Evolutionary conservation across 2,113 vertebrate species (phyloP).

Genomic region (Leuciscus idus): DNA sequence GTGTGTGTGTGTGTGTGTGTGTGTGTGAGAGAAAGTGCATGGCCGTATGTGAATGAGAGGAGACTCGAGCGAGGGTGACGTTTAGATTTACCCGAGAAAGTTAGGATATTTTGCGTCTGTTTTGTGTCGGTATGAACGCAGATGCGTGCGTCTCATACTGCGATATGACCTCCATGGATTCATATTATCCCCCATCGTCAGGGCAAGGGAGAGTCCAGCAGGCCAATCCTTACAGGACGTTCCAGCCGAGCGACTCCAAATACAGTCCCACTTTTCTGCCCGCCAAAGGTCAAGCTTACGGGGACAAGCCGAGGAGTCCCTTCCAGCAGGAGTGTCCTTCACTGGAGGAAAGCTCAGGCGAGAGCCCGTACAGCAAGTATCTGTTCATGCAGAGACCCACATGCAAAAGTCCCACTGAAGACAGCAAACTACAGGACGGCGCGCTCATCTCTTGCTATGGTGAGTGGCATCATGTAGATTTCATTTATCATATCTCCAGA

Average conservation of each 20-base stretch:
- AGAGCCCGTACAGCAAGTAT: constrained; percentile 90
- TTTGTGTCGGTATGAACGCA: constrained; percentile 93
- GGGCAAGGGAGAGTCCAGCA: constrained; percentile 86
- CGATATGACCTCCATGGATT: constrained; percentile 97
- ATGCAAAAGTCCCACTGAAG: constrained; percentile 90
- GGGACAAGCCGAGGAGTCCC: constrained; percentile 84
- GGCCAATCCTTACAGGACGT: constrained; percentile 91
- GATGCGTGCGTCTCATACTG: constrained; percentile 93
- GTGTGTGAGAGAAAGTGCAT: constrained; percentile 45
- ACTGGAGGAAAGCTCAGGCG: constrained; percentile 79
- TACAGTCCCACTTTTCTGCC: constrained; percentile 90
- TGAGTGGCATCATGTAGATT: constrained; percentile 72
- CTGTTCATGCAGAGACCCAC: constrained; percentile 89
- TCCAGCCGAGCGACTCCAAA: constrained; percentile 87
- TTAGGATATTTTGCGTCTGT: constrained; percentile 68
- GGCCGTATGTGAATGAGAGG: constrained; percentile 62
- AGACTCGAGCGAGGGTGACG: constrained; percentile 65
- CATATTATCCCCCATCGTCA: constrained; percentile 89
- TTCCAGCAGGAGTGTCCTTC: constrained; percentile 88
- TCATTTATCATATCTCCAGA: background rate
- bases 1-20: too few relatives aligned
- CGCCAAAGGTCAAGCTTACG: constrained; percentile 93
- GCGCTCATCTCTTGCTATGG: constrained; percentile 88
- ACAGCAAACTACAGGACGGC: constrained; percentile 86
- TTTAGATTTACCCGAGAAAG: constrained; percentile 66